phyloP scores from a whole-genome alignment of 2,888 invertebrate genomes.

The Philhelius pedissequus region DNA sequence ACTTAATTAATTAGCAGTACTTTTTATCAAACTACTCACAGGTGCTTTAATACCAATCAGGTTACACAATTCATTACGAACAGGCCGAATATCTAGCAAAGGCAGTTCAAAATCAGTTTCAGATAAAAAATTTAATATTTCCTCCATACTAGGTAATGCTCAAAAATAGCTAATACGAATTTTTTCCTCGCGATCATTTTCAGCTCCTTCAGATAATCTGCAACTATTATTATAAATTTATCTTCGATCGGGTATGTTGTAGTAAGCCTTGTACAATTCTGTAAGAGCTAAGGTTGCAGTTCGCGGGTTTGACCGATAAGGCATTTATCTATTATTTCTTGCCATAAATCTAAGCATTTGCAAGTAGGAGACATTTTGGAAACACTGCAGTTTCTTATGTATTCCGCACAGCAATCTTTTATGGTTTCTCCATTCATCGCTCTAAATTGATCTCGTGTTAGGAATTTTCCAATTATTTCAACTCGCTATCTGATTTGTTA shows the following conservation, averaged over 20 bases:
- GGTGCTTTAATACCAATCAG: constrained; percentile 88
- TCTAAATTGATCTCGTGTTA: constrained; percentile 75
- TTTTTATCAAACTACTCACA: constrained; percentile 77
- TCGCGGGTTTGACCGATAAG: constrained; percentile 80
- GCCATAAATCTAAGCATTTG: constrained; percentile 80
- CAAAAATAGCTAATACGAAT: constrained; percentile 90
- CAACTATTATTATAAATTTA: constrained; percentile 80
- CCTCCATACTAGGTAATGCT: constrained; percentile 81
- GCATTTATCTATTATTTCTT: constrained; percentile 76
- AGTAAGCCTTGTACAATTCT: constrained; percentile 80
- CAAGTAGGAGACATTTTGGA: constrained; percentile 84
- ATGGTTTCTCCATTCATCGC: constrained; percentile 92
- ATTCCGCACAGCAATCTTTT: constrained; percentile 89
- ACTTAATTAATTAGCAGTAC: constrained; percentile 8
- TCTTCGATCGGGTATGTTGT: constrained; percentile 72
- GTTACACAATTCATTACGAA: constrained; percentile 89
- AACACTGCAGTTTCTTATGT: constrained; percentile 87
- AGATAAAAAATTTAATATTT: constrained; percentile 86
- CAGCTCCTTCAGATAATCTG: constrained; percentile 80
- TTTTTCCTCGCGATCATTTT: constrained; percentile 83
- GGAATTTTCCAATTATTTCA: constrained; percentile 74
- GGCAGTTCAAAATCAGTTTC: constrained; percentile 92
- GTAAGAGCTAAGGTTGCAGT: constrained; percentile 89
- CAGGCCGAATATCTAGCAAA: constrained; percentile 85
- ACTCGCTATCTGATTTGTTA: constrained; percentile 74